A percentile compares a stretch with the other conserved stretches of the same genome.
Evolutionary conservation across 30 jellyfish, hydroid and myxozoan genomes (phyloP).

Genomic region (Turritopsis dohrnii): DNA sequence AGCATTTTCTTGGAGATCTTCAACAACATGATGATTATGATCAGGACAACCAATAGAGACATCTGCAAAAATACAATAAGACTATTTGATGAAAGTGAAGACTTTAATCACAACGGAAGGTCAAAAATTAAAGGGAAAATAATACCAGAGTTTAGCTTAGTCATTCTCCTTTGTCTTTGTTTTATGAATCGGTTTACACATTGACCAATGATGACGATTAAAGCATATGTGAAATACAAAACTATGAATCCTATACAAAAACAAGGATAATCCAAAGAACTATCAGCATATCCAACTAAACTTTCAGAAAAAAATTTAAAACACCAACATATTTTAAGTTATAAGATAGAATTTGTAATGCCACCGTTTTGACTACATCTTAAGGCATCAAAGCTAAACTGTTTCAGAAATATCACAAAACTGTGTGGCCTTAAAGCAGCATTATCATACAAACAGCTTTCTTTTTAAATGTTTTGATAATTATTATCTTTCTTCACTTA

Average conservation of each 20-base stretch:
- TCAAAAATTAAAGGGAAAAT: neutral
- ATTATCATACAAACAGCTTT: neutral
- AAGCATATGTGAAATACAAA: constrained; percentile 55
- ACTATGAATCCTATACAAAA: constrained; percentile 62
- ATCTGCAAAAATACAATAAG: neutral
- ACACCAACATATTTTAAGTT: no score
- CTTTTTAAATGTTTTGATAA: neutral
- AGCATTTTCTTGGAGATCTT: constrained; percentile 54
- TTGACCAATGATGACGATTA: constrained; percentile 73
- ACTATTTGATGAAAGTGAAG: neutral
- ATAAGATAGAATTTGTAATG: no score
- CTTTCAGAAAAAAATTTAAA: no score
- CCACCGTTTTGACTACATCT: no score
- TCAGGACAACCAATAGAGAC: constrained; percentile 2
- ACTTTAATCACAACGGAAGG: neutral
- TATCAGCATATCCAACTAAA: no score
- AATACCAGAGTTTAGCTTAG: neutral
- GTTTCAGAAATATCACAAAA: no score
- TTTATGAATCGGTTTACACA: constrained; percentile 53
- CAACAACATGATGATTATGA: constrained; percentile 28
- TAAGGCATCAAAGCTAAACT: no score
- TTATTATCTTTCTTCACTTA: neutral
- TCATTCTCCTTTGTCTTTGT: neutral
- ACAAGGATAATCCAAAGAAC: neutral
- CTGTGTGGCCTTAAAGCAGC: neutral